phyloP scores from a whole-genome alignment of 2,797 vertebrate species.

The Sebastes wilsoni region DNA sequence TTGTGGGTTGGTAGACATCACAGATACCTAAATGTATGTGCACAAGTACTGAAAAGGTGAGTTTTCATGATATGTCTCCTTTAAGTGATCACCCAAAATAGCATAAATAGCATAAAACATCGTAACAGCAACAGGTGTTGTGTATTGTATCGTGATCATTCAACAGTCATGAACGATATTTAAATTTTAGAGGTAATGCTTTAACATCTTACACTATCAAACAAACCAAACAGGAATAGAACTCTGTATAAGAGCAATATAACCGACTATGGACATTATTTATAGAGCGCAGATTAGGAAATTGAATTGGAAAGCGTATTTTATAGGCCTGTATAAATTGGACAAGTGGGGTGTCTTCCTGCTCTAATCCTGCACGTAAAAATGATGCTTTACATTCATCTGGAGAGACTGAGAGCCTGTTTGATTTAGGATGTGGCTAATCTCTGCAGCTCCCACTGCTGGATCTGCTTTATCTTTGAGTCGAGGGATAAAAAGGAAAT shows the following conservation, averaged over 20 bases:
- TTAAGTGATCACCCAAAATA: neutral
- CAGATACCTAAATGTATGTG: too few relatives aligned
- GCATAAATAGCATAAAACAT: neutral
- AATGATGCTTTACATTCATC: conserved; percentile 28
- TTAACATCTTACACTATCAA: neutral
- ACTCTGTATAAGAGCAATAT: neutral
- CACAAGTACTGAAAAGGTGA: too few relatives aligned
- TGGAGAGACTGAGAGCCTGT: conserved; percentile 46
- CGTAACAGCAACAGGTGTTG: neutral
- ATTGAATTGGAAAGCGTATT: conserved; percentile 20
- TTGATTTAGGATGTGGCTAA: conserved; percentile 68
- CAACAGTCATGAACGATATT: neutral
- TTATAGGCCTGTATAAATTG: conserved; percentile 51
- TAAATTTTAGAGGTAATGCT: neutral
- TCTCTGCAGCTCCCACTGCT: conserved; percentile 33
- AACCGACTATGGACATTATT: conserved; percentile 26
- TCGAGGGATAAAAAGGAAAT: neutral
- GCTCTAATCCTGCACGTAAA: conserved; percentile 59
- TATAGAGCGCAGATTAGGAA: conserved; percentile 37
- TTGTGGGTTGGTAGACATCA: too few relatives aligned
- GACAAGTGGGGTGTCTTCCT: conserved; percentile 38
- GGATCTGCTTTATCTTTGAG: neutral
- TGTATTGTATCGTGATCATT: neutral
- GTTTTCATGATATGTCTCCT: too few relatives aligned
- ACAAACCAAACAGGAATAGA: neutral